phyloP scores from a whole-genome alignment of 2,888 invertebrate species.

The Papilio demoleus region DNA sequence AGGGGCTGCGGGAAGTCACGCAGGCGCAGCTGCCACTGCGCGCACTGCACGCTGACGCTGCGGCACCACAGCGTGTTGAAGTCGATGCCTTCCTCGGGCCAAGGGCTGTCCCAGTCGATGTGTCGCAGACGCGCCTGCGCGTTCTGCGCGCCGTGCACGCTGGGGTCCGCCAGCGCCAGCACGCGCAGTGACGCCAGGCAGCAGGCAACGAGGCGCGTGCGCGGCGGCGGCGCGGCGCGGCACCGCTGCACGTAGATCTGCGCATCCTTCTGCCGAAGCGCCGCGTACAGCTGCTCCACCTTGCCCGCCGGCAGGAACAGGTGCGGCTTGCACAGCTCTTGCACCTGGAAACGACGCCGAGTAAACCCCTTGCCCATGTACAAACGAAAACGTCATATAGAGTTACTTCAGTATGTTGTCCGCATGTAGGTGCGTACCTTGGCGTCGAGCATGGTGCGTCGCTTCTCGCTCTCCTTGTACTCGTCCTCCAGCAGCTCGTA shows the following conservation, averaged over 20 bases:
- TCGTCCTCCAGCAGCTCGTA: slow-evolving; percentile 98
- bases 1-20: slow-evolving; percentile 98
- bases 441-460: slow-evolving; percentile 93
- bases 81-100: slow-evolving; percentile 94
- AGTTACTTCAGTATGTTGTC: too few relatives aligned
- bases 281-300: slow-evolving; percentile 94
- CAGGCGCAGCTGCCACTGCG: slow-evolving; percentile 93
- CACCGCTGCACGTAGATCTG: slow-evolving; percentile 95
- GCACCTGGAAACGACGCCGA: slow-evolving; percentile 58
- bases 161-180: slow-evolving; percentile 92
- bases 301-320: slow-evolving; percentile 92
- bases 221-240: slow-evolving; percentile 85
- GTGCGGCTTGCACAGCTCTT: slow-evolving; percentile 91
- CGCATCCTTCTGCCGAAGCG: slow-evolving; percentile 94
- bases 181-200: slow-evolving; percentile 86
- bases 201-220: slow-evolving; percentile 92
- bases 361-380: not conserved
- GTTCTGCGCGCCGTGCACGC: slow-evolving; percentile 91
- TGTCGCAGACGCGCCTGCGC: slow-evolving; percentile 89
- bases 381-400: too few relatives aligned
- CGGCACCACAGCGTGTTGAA: slow-evolving; percentile 98
- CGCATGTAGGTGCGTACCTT: slow-evolving; percentile 80
- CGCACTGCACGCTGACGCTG: slow-evolving; percentile 90
- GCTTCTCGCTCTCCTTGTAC: slow-evolving; percentile 95
- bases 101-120: slow-evolving; percentile 95